Evolutionary conservation across 2,113 vertebrate genomes (phyloP).

Genomic region (Scopus umbretta): DNA sequence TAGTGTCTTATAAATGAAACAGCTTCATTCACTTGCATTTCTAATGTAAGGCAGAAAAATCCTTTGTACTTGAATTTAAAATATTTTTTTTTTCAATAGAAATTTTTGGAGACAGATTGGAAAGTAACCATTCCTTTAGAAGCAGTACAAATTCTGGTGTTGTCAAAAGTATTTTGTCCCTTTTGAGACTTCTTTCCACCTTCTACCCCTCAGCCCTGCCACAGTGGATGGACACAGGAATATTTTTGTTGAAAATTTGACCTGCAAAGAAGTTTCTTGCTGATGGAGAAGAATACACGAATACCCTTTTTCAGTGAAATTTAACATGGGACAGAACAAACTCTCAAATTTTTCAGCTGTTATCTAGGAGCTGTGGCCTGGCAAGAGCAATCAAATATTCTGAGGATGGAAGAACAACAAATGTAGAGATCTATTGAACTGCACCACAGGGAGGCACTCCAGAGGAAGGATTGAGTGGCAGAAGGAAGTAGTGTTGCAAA

Average conservation of each 20-base stretch:
- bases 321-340: not conserved
- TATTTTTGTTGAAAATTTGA: not conserved
- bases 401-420: accelerated
- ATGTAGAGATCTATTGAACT: not conserved
- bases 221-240: not conserved
- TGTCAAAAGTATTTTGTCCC: not conserved
- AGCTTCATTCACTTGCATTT: not conserved
- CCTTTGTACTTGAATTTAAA: not conserved
- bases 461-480: not conserved
- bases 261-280: not conserved
- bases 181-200: not conserved
- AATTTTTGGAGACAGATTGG: not conserved
- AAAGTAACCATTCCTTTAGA: not conserved
- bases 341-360: not conserved
- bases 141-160: not conserved
- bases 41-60: not conserved
- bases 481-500: not conserved
- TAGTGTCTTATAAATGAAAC: not conserved
- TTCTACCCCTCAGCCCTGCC: not conserved
- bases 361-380: not conserved
- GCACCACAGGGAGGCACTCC: not conserved
- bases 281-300: not conserved
- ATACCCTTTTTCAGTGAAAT: not conserved
- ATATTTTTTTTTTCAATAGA: not conserved
- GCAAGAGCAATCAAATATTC: not conserved